Evolutionary conservation across 37 sponge, comb jelly and placozoan species (phyloP), one percentile per base, ranked within the genome.

Genomic region (Oscarella lobularis): DNA sequence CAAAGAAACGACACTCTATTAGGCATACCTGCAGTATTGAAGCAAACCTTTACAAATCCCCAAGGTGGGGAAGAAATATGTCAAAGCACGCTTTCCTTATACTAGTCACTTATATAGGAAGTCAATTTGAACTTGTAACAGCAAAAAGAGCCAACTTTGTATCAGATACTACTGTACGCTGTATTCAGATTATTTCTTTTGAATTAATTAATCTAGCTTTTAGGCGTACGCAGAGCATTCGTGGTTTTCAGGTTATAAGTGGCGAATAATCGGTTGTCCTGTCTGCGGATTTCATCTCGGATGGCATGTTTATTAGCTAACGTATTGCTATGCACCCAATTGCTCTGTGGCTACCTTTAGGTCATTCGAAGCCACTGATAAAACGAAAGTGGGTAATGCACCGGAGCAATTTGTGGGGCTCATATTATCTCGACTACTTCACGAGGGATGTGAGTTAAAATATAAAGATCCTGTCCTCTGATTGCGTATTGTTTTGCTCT

Each of bases 351-450:
- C 20, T 48, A 27, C 20, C 20, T 48, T 20, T 20, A 48, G 60
- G 60, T 48, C 60, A 48, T 48, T 48, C 20, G 60, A 48, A 20
- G 60, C 60, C 9, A 20, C 60, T 27, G 60, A 48, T 48, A 20
- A 20, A 48, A 9, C 20, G 60, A 20, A 48, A 20, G 9, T 20
- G 9, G 60, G 60, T 9, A 48, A 48, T 48, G 60, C 20, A 27
- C 60, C 60, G 60, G 20, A 48, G 60, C 9, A 48, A 20, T 48
- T 48, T 48, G 60, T 48, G 60, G 60, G 60, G 60, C 60, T 48
- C 20, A 48, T 48, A 48, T 48, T 48, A 20, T 48, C 60, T 27
- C 9, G 60, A 48, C 60, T 48, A 27, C 60, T 48, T 20, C 60
- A 48, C 20, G 60, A 48, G 60, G 60, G 20, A 20, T 48, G 20